Evolutionary conservation across 2,797 vertebrate genomes (phyloP).

Genomic region (Leucoraja ocellata): DNA sequence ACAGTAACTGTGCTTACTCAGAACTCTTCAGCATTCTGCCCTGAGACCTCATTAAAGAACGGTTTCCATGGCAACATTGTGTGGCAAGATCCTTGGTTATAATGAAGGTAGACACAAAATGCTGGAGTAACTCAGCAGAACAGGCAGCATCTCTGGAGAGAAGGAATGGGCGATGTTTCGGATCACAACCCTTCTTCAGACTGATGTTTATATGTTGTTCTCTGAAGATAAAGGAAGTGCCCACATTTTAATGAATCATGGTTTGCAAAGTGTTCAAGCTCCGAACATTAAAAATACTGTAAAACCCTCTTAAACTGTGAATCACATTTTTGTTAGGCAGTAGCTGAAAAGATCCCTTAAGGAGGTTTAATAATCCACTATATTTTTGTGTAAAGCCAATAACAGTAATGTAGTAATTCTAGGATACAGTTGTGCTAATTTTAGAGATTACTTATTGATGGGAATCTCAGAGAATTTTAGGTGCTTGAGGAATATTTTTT

Average conservation of each 20-base stretch:
- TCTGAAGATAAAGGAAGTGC: neutral
- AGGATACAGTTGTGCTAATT: neutral
- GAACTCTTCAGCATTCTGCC: neutral
- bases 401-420: neutral
- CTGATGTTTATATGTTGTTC: neutral
- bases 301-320: neutral
- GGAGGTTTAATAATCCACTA: neutral
- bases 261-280: neutral
- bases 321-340: neutral
- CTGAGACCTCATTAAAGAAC: neutral
- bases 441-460: neutral
- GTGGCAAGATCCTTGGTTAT: neutral
- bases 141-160: too few species aligned
- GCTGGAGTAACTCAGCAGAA: too few species aligned
- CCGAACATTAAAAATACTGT: neutral
- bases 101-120: too few species aligned
- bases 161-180: too few species aligned
- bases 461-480: neutral
- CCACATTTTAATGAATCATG: neutral
- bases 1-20: neutral
- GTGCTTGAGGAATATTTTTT: neutral
- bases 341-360: neutral
- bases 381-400: neutral
- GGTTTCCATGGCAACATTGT: neutral
- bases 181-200: too few species aligned